phyloP scores from a whole-genome alignment of 2,888 invertebrate genomes.

The Asteroscopus sphinx region DNA sequence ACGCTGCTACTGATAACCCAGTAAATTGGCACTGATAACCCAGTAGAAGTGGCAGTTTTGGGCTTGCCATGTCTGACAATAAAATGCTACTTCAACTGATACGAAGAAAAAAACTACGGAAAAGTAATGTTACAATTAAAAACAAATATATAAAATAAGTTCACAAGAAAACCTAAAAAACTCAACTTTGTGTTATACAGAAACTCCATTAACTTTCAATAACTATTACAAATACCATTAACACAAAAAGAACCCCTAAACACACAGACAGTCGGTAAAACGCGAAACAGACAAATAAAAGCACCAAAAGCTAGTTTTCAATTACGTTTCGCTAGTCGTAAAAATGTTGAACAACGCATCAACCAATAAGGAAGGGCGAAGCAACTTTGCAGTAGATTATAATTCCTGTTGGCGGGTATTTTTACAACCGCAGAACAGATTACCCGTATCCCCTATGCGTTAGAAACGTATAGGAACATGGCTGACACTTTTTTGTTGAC shows the following conservation, averaged over 20 bases:
- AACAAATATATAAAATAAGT: too few relatives aligned
- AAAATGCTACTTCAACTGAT: too few relatives aligned
- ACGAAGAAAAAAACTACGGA: too few relatives aligned
- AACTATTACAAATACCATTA: neutral
- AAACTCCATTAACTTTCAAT: slow-evolving; percentile 10
- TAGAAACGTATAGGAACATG: slow-evolving; percentile 65
- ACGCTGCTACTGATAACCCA: too few relatives aligned
- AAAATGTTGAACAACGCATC: slow-evolving; percentile 55
- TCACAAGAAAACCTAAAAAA: too few relatives aligned
- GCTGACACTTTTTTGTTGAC: slow-evolving; percentile 52
- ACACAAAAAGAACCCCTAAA: slow-evolving; percentile 9
- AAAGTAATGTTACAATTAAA: too few relatives aligned
- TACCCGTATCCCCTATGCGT: slow-evolving; percentile 84
- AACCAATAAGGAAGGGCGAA: slow-evolving; percentile 57
- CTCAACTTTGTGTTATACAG: neutral
- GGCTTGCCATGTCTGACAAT: too few relatives aligned
- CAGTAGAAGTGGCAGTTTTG: too few relatives aligned
- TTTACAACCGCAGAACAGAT: slow-evolving; percentile 78
- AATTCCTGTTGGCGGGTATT: slow-evolving; percentile 58
- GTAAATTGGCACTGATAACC: too few relatives aligned
- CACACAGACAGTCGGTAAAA: slow-evolving; percentile 28
- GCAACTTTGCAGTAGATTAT: slow-evolving; percentile 62
- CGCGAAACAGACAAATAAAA: slow-evolving; percentile 43
- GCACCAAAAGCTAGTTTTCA: slow-evolving; percentile 62
- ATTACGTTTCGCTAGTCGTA: slow-evolving; percentile 67